These are phyloP conservation scores for Herpetotheres cachinnans DNA, from an alignment of 2,113 vertebrate genomes.

Conservation along the genomic window DNA sequence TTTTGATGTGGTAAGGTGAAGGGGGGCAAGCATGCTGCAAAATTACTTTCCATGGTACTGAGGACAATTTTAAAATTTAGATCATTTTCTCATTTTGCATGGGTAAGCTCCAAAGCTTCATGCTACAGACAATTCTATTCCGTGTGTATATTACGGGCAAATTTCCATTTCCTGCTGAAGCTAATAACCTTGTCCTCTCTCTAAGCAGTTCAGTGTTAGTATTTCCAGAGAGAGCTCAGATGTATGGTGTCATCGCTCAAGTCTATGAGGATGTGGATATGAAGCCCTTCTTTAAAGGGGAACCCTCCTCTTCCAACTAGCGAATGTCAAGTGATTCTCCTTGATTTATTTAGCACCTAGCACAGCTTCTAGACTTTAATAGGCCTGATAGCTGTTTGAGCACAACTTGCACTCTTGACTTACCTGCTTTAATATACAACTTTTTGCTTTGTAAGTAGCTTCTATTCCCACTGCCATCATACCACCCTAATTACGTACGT, in stretches of 20 bases:
- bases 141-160: constrained; percentile 61
- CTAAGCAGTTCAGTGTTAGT: constrained; percentile 39
- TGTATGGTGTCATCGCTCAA: neutral
- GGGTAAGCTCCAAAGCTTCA: constrained; percentile 65
- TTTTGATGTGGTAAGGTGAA: constrained; percentile 35
- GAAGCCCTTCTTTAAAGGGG: constrained; percentile 23
- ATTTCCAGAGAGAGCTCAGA: constrained; percentile 49
- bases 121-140: constrained; percentile 71
- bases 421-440: neutral
- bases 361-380: neutral
- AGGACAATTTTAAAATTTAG: constrained; percentile 68
- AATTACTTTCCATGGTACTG: constrained; percentile 62
- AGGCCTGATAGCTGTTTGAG: neutral
- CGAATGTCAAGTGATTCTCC: constrained; percentile 53
- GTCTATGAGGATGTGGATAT: neutral
- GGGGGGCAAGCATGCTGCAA: neutral
- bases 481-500: constrained; percentile 1
- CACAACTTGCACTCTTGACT: neutral
- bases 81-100: constrained; percentile 67
- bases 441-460: constrained; percentile 12
- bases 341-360: neutral
- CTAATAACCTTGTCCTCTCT: constrained; percentile 66
- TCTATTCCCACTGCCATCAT: neutral
- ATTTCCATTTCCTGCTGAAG: constrained; percentile 69
- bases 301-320: constrained; percentile 40